Percentiles rank a stretch among this genome's conserved stretches.
Evolutionary conservation across 2,888 invertebrate species (phyloP).

Genomic region (Lypha dubia): DNA sequence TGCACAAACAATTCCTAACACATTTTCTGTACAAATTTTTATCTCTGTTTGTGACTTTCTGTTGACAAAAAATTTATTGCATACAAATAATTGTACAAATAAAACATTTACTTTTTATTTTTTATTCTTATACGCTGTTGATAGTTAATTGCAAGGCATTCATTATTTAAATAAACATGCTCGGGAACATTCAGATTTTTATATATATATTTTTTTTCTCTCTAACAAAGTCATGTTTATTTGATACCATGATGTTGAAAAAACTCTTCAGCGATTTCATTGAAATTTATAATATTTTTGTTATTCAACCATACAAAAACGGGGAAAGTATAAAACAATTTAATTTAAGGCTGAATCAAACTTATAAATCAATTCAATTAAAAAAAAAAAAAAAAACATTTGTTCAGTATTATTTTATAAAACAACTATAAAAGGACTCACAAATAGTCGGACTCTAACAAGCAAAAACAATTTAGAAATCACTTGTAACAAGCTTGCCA

Average conservation of each 20-base stretch:
- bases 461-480: no score
- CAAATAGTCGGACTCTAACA: no score
- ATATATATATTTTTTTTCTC: neutral
- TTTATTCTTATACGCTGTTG: conserved; percentile 32
- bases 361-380: no score
- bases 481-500: no score
- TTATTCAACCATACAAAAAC: no score
- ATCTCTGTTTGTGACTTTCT: conserved; percentile 38
- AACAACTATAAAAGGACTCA: no score
- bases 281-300: conserved; percentile 8
- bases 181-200: conserved; percentile 25
- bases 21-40: conserved; percentile 16
- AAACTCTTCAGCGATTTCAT: neutral
- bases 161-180: conserved; percentile 54
- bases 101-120: conserved; percentile 20
- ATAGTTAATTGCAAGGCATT: conserved; percentile 66
- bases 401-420: no score
- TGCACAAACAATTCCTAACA: conserved; percentile 19
- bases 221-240: neutral
- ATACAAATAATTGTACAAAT: conserved; percentile 56
- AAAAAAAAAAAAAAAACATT: no score
- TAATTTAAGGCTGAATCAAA: no score
- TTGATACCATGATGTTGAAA: neutral
- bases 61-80: conserved; percentile 53
- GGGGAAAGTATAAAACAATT: no score